phyloP scores from a whole-genome alignment of 2,797 vertebrate genomes.

The Pseudotriccus pelzelni region DNA sequence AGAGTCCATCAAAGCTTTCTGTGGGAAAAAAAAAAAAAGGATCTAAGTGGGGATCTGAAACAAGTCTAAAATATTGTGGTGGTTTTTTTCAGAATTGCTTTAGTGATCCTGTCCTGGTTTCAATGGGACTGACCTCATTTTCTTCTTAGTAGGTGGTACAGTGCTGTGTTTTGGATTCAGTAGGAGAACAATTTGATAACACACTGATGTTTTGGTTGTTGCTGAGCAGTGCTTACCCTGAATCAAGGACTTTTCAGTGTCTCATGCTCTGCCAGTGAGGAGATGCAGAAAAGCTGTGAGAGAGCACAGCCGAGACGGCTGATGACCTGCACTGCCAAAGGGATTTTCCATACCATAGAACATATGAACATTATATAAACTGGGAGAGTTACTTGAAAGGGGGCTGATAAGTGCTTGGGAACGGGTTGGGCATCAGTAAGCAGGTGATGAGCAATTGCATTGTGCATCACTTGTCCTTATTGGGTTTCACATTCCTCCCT shows the following conservation, averaged over 20 bases:
- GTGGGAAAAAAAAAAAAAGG: neutral
- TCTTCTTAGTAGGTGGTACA: neutral
- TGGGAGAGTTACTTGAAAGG: neutral
- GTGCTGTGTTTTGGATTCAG: neutral
- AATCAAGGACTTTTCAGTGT: neutral
- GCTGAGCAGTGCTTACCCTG: neutral
- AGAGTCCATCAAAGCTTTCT: neutral
- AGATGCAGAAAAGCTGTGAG: neutral
- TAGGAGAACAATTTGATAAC: neutral
- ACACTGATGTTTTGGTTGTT: neutral
- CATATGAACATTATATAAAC: neutral
- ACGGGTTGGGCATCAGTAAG: neutral
- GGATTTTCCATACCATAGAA: neutral
- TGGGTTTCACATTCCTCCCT: neutral
- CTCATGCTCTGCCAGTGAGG: neutral
- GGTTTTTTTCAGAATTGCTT: neutral
- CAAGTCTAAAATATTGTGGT: neutral
- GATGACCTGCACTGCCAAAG: neutral
- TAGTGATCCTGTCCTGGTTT: neutral
- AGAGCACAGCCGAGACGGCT: neutral
- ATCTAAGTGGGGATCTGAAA: neutral
- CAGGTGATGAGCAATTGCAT: neutral
- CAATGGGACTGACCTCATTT: neutral
- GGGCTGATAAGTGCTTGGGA: neutral
- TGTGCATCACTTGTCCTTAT: neutral